Base-by-base conservation (phyloP, 2,888 invertebrate species). In the Brachypalpus laphriformis region DNA sequence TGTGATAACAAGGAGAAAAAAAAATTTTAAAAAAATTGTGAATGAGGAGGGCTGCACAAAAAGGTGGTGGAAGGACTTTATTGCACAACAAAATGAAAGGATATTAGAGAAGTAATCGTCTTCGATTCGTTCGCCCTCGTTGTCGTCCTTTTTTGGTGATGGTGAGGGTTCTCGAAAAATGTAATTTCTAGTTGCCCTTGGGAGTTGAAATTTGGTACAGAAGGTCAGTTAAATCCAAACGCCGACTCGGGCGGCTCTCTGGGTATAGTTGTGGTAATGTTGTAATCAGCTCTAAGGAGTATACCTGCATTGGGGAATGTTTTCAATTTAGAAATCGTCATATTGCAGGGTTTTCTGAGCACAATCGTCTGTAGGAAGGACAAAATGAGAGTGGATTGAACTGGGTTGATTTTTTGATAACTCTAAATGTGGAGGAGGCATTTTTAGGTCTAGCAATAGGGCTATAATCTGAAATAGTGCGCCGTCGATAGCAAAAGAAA, bases 21-120 rank as follows among this genome's bases (percentile, higher is more conserved):
- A 25, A 25, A 5, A 4, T 25, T 25, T 25, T 25, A 4, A n/a
- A n/a, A n/a, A n/a, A n/a, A 4, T 25, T 25, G 3, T 25, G 25
- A 25, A 4, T 18, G 9, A 57, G 3, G 18, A 9, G 7, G 18
- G 8, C 14, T 8, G 3, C n/a, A 14, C 5, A 40, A 28, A 68
- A 40, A 40, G 8, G 5, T 45, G 54, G 18, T 54, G 16, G n/a
- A 42, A 56, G 28, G 68, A 40, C 28, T 56, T 56, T 68, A 56
- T 68, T 68, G 54, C 31, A 56, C 68, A 68, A 42, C 68, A 68
- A 54, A 56, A 54, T 42, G 16, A 31, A 66, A 56, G 51, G 40
- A 68, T 68, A 54, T 68, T 68, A 68, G 18, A 54, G 68, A 42
- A 54, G 68, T 54, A 68, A 68, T 54, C 68, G 68, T 11, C 66